Conservation (phyloP, 2,888 invertebrate genomes). For the Corythucha ciliata region DNA sequence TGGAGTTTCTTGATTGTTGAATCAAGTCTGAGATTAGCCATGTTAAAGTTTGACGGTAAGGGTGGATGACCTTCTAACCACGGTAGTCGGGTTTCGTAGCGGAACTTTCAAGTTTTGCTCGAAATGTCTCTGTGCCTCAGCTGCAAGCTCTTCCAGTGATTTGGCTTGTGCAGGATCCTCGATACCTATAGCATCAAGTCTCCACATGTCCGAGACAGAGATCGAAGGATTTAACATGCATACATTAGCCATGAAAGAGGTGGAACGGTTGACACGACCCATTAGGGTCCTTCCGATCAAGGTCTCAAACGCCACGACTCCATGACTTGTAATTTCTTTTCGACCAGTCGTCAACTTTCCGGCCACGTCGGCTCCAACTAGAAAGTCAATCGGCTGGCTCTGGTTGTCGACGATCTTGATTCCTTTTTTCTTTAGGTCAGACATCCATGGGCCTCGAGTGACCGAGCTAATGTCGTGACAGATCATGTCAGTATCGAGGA, state of each 20-base stretch:
- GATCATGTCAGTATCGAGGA: slow-evolving; percentile 7
- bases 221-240: background rate
- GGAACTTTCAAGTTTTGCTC: slow-evolving; percentile 33
- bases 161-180: slow-evolving; percentile 21
- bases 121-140: slow-evolving; percentile 22
- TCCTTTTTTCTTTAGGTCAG: background rate
- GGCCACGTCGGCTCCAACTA: no score
- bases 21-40: slow-evolving; percentile 35
- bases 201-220: slow-evolving; percentile 23
- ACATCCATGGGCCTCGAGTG: background rate
- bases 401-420: no score
- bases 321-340: no score
- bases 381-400: no score
- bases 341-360: no score
- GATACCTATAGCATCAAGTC: slow-evolving; percentile 27
- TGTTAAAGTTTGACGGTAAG: slow-evolving; percentile 33
- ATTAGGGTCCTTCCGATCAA: no score
- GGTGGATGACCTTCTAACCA: slow-evolving; percentile 38
- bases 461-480: slow-evolving; percentile 4
- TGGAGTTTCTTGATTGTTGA: slow-evolving; percentile 32
- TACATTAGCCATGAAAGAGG: background rate
- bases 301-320: no score
- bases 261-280: background rate
- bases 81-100: slow-evolving; percentile 39
- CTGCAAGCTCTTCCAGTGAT: slow-evolving; percentile 5